Evolutionary conservation across 1,140 invertebrate genomes (phyloP), one percentile per base, ranked within the genome.

Genomic region (Zaprionus ghesquierei): DNA sequence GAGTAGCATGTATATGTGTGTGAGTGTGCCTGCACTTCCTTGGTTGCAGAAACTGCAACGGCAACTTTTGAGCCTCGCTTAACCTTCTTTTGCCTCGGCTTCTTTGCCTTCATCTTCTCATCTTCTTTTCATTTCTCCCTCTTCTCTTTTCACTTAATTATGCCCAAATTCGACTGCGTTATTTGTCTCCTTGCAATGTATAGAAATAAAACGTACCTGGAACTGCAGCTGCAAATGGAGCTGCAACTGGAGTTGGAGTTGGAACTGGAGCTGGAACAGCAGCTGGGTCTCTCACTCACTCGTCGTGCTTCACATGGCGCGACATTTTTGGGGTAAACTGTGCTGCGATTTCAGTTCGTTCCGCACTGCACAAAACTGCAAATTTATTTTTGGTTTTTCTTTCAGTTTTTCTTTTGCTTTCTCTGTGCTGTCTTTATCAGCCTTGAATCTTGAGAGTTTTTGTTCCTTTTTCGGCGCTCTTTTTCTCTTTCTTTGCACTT

Each of bases 241-340:
- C 6, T 64, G 9, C 8, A 13, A 10, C 35, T 55, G 51, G 10
- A 27, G 54, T 31, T 61, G 58, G 2, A 31, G 13, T 31, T 53
- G 49, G 5, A 61, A 15, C 44, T 49, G 27, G 18, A 49, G 22
- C 29, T 55, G 53, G 18, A 23, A 25, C 13, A 54, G 59, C 1
- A 8, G 8, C 35, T 41, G n/a, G 15, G n/a, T n/a, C n/a, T n/a
- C n/a, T n/a, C n/a, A n/a, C n/a, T n/a, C 35, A 41, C 35, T 15
- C 35, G 35, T 18, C 8, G 35, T 46, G 41, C 46, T 54, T 60
- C 73, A 75, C 68, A 71, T 71, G 73, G 69, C 68, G 68, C 69
- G 73, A 65, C 60, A 75, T 75, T 75, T 65, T 41, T 41, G 53
- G 23, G 23, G n/a, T n/a, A 71, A 51, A 22, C 53, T 55, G 27